Evolutionary conservation across 2,113 vertebrate genomes (phyloP), one percentile per base, ranked within the genome.

Genomic region (Brevimyrus niger): DNA sequence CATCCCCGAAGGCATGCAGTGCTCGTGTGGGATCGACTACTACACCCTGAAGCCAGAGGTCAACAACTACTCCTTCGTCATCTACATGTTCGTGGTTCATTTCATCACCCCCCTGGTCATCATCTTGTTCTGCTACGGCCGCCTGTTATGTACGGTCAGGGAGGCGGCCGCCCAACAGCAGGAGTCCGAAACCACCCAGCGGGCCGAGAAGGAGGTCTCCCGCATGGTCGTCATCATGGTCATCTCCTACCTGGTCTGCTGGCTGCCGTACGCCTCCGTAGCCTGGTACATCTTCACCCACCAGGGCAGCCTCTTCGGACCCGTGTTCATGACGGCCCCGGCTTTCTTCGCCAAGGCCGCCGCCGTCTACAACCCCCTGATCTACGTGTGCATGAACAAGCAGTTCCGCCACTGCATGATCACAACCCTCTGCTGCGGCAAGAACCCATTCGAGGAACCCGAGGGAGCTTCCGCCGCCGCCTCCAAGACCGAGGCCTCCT

Each of bases 341-440:
- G 94, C 98, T 0, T 99, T 99, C 96, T 99, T 99, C 91, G 98
- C 98, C 96, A 99, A 99, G 97, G 93, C 89, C 35, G 82, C 98
- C 0, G 0, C 98, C 86, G 93, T 99, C 95, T 99, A 98, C 96
- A 99, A 99, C 94, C 98, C 98, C 0, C 21, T 98, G 92, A 99
- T 99, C 95, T 99, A 99, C 94, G 97, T 99, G 50, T 95, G 97
- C 92, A 95, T 99, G 98, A 99, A 99, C 94, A 99, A 98, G 95
- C 98, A 99, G 97, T 99, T 99, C 96, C 98, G 98, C 92, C 94
- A 97, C 96, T 99, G 98, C 96, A 99, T 99, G 98, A 94, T 99
- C 94, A 99, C 97, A 89, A 99, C 98, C 27, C 93, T 99, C 89
- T 99, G 97, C 96, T 99, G 98, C 0, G 98, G 98, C 87, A 99